Conservation (phyloP, 2,888 invertebrate genomes). For the Cancer borealis region DNA sequence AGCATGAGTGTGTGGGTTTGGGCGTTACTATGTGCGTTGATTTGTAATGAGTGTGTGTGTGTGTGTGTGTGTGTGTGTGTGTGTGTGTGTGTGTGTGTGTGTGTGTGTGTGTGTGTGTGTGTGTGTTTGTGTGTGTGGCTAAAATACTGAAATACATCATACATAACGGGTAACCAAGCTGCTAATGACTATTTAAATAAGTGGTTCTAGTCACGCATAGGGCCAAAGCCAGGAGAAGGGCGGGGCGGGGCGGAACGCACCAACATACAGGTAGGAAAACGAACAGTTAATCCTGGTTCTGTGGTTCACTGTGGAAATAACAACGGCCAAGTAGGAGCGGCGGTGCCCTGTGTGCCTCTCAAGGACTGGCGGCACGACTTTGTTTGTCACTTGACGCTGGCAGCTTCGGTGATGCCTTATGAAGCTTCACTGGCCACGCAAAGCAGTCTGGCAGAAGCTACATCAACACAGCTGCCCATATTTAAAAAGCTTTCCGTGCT, state of each 20-base stretch:
- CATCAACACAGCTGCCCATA: not conserved
- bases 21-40: conserved; percentile 18
- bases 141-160: conserved; percentile 43
- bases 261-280: not conserved
- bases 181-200: conserved; percentile 41
- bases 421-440: not conserved
- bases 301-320: conserved; percentile 1
- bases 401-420: not conserved
- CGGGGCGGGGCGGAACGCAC: not conserved
- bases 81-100: not conserved
- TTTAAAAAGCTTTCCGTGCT: not conserved
- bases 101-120: conserved; percentile 44
- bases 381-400: not conserved
- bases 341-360: not conserved
- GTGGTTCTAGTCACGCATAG: not conserved
- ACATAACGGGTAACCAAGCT: conserved; percentile 11
- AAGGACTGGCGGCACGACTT: not conserved
- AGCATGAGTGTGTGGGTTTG: not conserved
- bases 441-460: not conserved
- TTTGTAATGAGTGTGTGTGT: not conserved
- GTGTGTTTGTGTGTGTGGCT: not conserved
- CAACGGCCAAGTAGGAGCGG: not conserved
- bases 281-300: not conserved
- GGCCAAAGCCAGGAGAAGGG: not conserved
- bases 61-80: not conserved